Evolutionary conservation across 1,140 invertebrate genomes (phyloP).

Genomic region (Colletes latitarsis): DNA sequence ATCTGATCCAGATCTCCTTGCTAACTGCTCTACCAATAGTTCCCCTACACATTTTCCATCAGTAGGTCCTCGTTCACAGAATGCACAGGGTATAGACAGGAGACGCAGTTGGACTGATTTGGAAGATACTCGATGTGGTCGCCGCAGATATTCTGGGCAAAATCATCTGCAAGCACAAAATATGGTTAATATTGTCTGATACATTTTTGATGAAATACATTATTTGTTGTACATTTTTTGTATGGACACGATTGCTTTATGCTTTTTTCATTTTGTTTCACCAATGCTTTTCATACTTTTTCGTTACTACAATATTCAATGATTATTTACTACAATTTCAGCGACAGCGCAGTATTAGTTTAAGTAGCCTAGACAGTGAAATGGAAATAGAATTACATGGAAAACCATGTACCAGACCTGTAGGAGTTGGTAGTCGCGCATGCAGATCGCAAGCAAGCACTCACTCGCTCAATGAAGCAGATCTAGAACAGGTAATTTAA

Average conservation of each 20-base stretch:
- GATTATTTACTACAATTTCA: conserved; percentile 62
- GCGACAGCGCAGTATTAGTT: conserved; percentile 80
- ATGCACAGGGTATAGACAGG: conserved; percentile 79
- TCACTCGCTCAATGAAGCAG: conserved; percentile 92
- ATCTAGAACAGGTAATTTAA: conserved; percentile 85
- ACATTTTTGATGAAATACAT: conserved; percentile 9
- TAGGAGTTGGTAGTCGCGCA: conserved; percentile 73
- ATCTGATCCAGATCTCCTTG: conserved; percentile 81
- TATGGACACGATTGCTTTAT: conserved; percentile 42
- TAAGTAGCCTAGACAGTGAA: conserved; percentile 83
- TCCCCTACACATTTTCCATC: conserved; percentile 80
- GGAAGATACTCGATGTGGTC: conserved; percentile 82
- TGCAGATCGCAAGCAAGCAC: conserved; percentile 87
- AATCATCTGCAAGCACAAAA: conserved; percentile 79
- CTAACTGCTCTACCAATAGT: conserved; percentile 79
- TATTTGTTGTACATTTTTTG: conserved; percentile 28
- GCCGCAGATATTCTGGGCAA: conserved; percentile 74
- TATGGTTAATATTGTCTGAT: conserved; percentile 71
- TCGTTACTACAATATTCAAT: conserved; percentile 1
- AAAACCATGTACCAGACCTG: conserved; percentile 70
- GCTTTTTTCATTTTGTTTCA: conserved; percentile 42
- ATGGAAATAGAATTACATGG: conserved; percentile 80
- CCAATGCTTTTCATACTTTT: conserved; percentile 18
- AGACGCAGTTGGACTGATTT: conserved; percentile 91
- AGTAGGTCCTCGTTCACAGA: conserved; percentile 68